Evolutionary conservation across 2,113 vertebrate genomes (phyloP).

Genomic region (Chlamydotis undulata): DNA sequence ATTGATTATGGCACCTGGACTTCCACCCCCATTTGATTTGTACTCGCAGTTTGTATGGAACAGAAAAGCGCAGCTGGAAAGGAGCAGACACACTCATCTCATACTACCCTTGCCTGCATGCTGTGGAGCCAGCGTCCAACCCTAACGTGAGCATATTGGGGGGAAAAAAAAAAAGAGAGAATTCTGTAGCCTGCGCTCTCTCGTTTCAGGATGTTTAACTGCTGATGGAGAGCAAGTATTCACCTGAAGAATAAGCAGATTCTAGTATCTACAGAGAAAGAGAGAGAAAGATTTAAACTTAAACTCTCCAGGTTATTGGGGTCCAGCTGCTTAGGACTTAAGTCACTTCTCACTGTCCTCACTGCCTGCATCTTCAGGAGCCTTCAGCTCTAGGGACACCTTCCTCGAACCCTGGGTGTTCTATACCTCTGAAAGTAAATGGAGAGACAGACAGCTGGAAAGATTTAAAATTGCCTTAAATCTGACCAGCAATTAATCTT

Average conservation of each 20-base stretch:
- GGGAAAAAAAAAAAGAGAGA: neutral
- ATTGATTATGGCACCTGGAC: neutral
- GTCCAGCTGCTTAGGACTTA: neutral
- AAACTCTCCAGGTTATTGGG: neutral
- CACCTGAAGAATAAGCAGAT: neutral
- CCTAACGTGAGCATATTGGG: neutral
- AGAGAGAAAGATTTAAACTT: neutral
- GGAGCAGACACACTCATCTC: fast-evolving
- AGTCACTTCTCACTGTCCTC: neutral
- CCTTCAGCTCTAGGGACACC: neutral
- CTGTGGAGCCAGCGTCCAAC: neutral
- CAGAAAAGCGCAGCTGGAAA: neutral
- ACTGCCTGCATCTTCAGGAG: neutral
- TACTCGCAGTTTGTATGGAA: neutral
- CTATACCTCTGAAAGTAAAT: neutral
- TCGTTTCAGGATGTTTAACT: neutral
- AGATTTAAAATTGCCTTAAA: neutral
- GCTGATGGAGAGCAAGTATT: neutral
- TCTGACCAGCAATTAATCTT: neutral
- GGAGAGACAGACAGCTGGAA: neutral
- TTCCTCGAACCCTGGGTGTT: neutral
- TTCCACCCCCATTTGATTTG: neutral
- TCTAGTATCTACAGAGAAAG: neutral
- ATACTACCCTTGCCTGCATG: fast-evolving
- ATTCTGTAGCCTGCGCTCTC: neutral